Evolutionary conservation across 2,888 invertebrate species (phyloP).

Genomic region (Crematogaster levior): DNA sequence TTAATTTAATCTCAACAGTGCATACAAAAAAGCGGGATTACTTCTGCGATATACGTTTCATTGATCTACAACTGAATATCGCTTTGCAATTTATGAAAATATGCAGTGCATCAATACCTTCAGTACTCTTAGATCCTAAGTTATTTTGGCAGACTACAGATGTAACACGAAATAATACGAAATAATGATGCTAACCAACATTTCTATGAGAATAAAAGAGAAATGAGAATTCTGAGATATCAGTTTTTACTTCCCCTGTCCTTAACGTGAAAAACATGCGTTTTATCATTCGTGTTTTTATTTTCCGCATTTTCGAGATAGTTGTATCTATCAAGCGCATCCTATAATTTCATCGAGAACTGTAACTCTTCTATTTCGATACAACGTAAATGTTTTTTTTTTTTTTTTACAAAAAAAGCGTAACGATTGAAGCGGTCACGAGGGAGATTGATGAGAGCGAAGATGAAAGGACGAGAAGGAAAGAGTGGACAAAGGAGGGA

Average conservation of each 20-base stretch:
- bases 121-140: neutral
- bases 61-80: slow-evolving; percentile 4
- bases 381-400: slow-evolving; percentile 17
- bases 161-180: neutral
- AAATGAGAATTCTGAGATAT: neutral
- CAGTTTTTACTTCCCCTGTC: neutral
- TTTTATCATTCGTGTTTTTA: neutral
- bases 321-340: slow-evolving; percentile 3
- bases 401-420: neutral
- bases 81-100: slow-evolving; percentile 10
- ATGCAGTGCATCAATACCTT: neutral
- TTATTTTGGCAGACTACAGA: neutral
- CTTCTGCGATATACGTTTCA: slow-evolving; percentile 8
- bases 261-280: neutral
- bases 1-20: slow-evolving; percentile 35
- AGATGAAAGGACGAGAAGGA: slow-evolving; percentile 25
- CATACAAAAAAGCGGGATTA: slow-evolving; percentile 1
- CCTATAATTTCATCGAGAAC: slow-evolving; percentile 3
- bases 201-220: slow-evolving; percentile 9
- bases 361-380: slow-evolving; percentile 23
- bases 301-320: neutral
- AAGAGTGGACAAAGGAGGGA: slow-evolving; percentile 25
- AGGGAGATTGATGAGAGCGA: slow-evolving; percentile 32
- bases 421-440: slow-evolving; percentile 23
- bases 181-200: neutral